Conservation (phyloP, 2,113 vertebrate genomes). For the Triplophysa rosa region DNA sequence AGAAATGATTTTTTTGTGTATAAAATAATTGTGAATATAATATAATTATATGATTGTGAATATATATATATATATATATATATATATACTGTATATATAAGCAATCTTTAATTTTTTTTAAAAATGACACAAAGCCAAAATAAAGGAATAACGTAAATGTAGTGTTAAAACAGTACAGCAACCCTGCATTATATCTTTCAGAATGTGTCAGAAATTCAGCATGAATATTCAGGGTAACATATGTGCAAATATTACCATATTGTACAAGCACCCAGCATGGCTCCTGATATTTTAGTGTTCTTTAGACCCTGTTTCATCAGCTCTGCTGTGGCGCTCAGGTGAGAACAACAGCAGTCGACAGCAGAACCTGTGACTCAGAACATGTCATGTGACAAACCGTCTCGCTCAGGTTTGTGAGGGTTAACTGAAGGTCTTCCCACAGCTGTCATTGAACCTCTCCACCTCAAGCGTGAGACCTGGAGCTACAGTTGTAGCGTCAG, state of each 20-base stretch:
- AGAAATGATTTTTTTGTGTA: too few relatives aligned
- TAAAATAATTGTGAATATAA: too few relatives aligned
- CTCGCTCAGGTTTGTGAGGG: constrained; percentile 51
- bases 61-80: too few relatives aligned
- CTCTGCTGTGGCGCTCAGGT: constrained; percentile 21
- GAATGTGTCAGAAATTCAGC: not conserved
- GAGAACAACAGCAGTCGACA: constrained; percentile 36
- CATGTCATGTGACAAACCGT: constrained; percentile 25
- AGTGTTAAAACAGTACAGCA: too few relatives aligned
- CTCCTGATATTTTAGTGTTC: not conserved
- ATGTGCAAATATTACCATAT: not conserved
- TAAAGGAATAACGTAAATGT: too few relatives aligned
- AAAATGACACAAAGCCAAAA: too few relatives aligned
- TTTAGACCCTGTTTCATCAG: constrained; percentile 19
- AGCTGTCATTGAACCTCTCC: constrained; percentile 74
- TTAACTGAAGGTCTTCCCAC: constrained; percentile 74
- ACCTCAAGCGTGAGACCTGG: constrained; percentile 65
- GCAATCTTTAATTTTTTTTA: too few relatives aligned
- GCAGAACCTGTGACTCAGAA: constrained; percentile 39
- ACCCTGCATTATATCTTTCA: not conserved
- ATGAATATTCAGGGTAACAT: constrained; percentile 10
- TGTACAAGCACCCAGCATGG: not conserved
- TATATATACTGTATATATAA: too few relatives aligned
- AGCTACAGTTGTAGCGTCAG: constrained; percentile 69
- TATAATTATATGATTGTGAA: too few relatives aligned